Evolutionary conservation across 2,797 vertebrate genomes (phyloP).

Genomic region (Argentina silus): DNA sequence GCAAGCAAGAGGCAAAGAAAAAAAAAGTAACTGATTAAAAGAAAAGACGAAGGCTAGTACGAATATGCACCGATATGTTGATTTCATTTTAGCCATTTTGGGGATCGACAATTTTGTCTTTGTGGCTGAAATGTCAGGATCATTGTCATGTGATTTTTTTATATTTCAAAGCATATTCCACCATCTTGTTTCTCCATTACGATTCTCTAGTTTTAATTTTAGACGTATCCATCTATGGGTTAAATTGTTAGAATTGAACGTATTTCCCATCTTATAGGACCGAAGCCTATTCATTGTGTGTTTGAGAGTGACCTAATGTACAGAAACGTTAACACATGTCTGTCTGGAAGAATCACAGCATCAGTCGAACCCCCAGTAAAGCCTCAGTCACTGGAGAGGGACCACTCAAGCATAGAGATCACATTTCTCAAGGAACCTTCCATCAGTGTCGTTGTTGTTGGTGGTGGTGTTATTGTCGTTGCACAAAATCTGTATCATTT

Average conservation of each 20-base stretch:
- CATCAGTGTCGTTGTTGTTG: slow-evolving; percentile 61
- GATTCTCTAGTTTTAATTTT: slow-evolving; percentile 42
- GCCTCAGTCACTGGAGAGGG: neutral
- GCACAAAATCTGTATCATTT: slow-evolving; percentile 63
- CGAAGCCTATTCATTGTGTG: slow-evolving; percentile 46
- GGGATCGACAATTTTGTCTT: slow-evolving; percentile 32
- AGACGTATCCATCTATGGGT: slow-evolving; percentile 33
- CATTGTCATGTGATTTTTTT: slow-evolving; percentile 67
- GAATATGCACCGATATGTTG: slow-evolving; percentile 69
- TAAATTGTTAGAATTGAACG: slow-evolving; percentile 43
- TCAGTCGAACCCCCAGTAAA: slow-evolving; percentile 37
- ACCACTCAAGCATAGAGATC: slow-evolving; percentile 38
- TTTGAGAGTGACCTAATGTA: slow-evolving; percentile 47
- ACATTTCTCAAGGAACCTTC: slow-evolving; percentile 59
- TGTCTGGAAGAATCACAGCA: slow-evolving; percentile 45
- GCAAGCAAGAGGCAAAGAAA: slow-evolving; percentile 59
- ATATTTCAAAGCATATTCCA: slow-evolving; percentile 64
- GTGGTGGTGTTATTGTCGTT: slow-evolving; percentile 63
- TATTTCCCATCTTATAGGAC: slow-evolving; percentile 45
- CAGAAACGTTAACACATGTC: slow-evolving; percentile 21
- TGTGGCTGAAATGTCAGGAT: slow-evolving; percentile 46
- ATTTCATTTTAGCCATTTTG: slow-evolving; percentile 9
- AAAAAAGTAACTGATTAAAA: slow-evolving; percentile 37
- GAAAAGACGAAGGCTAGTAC: slow-evolving; percentile 39
- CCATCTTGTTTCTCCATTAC: slow-evolving; percentile 41